Evolutionary conservation across 1,140 invertebrate genomes (phyloP).

Genomic region (Bombus sibiricus): DNA sequence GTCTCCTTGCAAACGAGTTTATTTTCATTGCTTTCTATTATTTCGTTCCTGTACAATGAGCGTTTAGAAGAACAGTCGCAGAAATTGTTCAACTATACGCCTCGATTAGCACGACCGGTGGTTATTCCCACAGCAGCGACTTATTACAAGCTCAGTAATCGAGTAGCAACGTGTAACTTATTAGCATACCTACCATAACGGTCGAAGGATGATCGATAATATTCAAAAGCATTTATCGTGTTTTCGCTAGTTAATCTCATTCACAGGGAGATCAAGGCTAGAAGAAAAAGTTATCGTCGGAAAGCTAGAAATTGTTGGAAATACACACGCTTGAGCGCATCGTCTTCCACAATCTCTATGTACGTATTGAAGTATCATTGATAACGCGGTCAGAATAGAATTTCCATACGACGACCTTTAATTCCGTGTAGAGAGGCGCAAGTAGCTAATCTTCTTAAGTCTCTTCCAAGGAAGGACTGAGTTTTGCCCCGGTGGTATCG

Average conservation of each 20-base stretch:
- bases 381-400: not conserved
- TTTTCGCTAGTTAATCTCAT: constrained; percentile 5
- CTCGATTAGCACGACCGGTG: constrained; percentile 44
- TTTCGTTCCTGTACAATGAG: not conserved
- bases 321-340: not conserved
- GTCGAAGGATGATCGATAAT: constrained; percentile 42
- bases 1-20: not conserved
- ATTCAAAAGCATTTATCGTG: constrained; percentile 54
- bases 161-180: constrained; percentile 38
- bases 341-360: not conserved
- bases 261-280: constrained; percentile 32
- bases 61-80: not conserved
- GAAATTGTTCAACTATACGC: constrained; percentile 29
- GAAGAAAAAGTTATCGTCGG: constrained; percentile 10
- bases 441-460: constrained; percentile 60
- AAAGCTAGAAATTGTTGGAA: not conserved
- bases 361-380: no score
- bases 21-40: not conserved
- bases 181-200: constrained; percentile 54
- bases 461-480: constrained; percentile 46
- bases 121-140: constrained; percentile 34
- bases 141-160: constrained; percentile 24
- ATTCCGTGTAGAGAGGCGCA: constrained; percentile 1
- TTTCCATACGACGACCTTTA: not conserved
- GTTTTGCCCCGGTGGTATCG: constrained; percentile 28